Base-by-base conservation (phyloP, 2,888 invertebrate genomes). In the Megaustenia siamemsis region DNA sequence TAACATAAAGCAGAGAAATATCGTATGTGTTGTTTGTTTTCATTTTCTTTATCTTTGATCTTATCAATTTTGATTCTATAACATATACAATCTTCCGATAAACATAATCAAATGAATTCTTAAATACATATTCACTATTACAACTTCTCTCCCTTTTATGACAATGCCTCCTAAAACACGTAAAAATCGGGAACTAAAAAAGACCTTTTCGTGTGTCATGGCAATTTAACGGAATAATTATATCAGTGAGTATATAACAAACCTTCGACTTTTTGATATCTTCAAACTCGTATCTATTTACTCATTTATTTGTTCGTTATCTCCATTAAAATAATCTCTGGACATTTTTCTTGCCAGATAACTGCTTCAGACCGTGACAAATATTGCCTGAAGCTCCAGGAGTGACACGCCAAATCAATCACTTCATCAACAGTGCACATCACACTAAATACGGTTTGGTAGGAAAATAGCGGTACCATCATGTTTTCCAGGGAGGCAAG, bases 271-370 rank as follows among this genome's bases (percentile, higher is more conserved):
- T 40, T 69, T 24, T 35, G 68, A 68, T 69, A 68, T 28, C 5
- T 40, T 40, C 28, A 1, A 69, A 21, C 69, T n/a, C 8, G 24
- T 40, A 10, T 24, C 40, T 38, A 69, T 69, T 69, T 40, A n/a
- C n/a, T 24, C 69, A 69, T 18, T 69, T 69, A 69, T 69, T 69
- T 40, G 69, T 69, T 69, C 69, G 69, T 69, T 40, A 40, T 24
- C 2, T 24, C 6, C 69, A 40, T 69, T 38, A 40, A 38, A 69
- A 69, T 69, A 69, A 69, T 69, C 24, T 24, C 5, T 40, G 32
- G 63, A 63, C 8, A 8, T 15, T 12, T 15, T 21, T 69, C 40
- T 40, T 69, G 24, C 21, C 24, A 4, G 38, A 40, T 69, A 40
- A 69, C 69, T 40, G 40, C 40, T 40, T 38, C 69, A 69, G 40